Evolutionary conservation across 2,113 vertebrate genomes (phyloP), one percentile per base, ranked within the genome.

Genomic region (Lipophrys pholis): DNA sequence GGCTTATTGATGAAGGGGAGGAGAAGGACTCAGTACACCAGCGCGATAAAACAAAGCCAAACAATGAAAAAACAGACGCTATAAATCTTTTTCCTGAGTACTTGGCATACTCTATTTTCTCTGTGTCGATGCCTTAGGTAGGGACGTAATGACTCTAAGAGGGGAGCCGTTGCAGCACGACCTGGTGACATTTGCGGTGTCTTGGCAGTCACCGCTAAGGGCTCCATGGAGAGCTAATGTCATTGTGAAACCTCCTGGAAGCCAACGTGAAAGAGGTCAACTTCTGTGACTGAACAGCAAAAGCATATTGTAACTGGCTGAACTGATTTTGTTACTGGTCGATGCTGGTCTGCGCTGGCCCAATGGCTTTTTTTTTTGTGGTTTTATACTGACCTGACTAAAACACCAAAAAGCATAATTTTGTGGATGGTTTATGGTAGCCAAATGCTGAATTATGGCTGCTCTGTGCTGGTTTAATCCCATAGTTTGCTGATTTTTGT

Each of bases 1-100:
- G 87, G 88, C 88, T 90, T 90, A 87, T 89, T 86, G 90, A 88
- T 91, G 87, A 91, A 92, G 83, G 83, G 87, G 89, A 86, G 86
- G 85, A 82, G 83, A 80, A 69, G 78, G 85, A 87, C 73, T 78
- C 46, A 36, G 66, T 73, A 75, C 57, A 81, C 51, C 61, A 68
- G 68, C 30, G 40, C 57, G 68, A 82, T 70, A 71, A 69, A 76
- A 57, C 39, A 78, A 66, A 42, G 64, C 65, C 70, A 84, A 87
- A 90, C 72, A 76, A 82, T 82, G 76, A 80, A 78, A 79, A 80
- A 76, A 8, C 21, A 8, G 39, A 75, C 74, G 77, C 69, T 49
- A 86, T 88, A 80, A 86, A 85, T 89, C 78, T 75, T 87, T 62
- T 80, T 74, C 64, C 73, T 61, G 77, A 63, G 76, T 72, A 76